Percentiles rank a stretch among this genome's conserved stretches.
Conservation (phyloP, 2,888 invertebrate species). For the Drosophila fungiperda region DNA sequence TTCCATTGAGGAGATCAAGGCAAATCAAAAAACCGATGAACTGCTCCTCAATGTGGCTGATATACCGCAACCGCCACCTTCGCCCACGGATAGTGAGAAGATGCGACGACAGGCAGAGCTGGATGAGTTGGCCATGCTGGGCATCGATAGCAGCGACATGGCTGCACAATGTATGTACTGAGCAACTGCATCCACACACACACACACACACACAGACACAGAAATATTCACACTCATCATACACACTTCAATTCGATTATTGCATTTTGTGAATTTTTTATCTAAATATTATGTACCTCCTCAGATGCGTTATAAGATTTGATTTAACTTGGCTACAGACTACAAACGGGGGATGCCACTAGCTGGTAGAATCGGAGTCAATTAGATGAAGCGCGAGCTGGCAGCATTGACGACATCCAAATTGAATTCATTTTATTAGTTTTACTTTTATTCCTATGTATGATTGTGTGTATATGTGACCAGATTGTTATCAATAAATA, state of each 20-base stretch:
- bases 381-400: not conserved
- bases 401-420: conserved; percentile 6
- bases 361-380: conserved; percentile 12
- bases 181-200: conserved; percentile 7
- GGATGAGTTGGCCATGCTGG: conserved; percentile 93
- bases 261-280: conserved; percentile 5
- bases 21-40: conserved; percentile 23
- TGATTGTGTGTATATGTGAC: conserved; percentile 60
- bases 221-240: not conserved
- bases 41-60: conserved; percentile 73
- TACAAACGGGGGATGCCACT: conserved; percentile 1
- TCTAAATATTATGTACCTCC: conserved; percentile 35
- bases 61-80: conserved; percentile 78
- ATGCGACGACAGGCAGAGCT: conserved; percentile 86
- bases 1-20: conserved; percentile 15
- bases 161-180: conserved; percentile 85
- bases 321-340: conserved; percentile 32
- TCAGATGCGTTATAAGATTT: conserved; percentile 66
- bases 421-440: conserved; percentile 40
- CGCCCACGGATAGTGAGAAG: conserved; percentile 85
- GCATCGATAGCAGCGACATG: conserved; percentile 92
- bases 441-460: conserved; percentile 49
- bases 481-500: conserved; percentile 66
- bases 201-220: conserved; percentile 6
- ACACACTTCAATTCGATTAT: not conserved